Evolutionary conservation across 35 echinoderm and acorn worm species (phyloP).

Genomic region (Apostichopus japonicus): DNA sequence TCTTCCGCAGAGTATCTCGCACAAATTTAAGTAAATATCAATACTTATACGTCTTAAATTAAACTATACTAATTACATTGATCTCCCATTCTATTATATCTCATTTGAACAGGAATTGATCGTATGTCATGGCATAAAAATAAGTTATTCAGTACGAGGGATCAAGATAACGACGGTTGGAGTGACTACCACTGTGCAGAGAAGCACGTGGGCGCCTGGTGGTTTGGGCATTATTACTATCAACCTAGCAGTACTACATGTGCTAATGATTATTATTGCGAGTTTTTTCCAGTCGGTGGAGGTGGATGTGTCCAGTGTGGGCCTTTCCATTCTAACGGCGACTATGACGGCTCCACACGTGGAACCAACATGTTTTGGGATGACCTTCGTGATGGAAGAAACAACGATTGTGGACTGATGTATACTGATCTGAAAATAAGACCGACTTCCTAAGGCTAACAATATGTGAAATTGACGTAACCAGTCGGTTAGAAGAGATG

Average conservation of each 20-base stretch:
- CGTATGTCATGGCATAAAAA: background rate
- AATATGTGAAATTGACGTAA: too few relatives aligned
- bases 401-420: background rate
- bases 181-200: background rate
- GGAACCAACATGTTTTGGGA: background rate
- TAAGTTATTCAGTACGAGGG: background rate
- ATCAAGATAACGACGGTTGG: conserved; percentile 11
- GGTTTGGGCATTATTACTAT: background rate
- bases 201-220: background rate
- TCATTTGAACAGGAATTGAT: background rate
- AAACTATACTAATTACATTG: too few relatives aligned
- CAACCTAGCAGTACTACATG: background rate
- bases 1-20: too few relatives aligned
- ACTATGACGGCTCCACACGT: background rate
- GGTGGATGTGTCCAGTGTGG: background rate
- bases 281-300: background rate
- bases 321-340: background rate
- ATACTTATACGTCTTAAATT: too few relatives aligned
- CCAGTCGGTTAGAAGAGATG: too few relatives aligned
- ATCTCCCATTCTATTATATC: too few relatives aligned
- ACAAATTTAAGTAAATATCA: too few relatives aligned
- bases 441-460: background rate
- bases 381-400: background rate
- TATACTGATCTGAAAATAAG: background rate
- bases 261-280: background rate